Conservation (phyloP, 2,113 vertebrate genomes). For the Callithrix jacchus region DNA sequence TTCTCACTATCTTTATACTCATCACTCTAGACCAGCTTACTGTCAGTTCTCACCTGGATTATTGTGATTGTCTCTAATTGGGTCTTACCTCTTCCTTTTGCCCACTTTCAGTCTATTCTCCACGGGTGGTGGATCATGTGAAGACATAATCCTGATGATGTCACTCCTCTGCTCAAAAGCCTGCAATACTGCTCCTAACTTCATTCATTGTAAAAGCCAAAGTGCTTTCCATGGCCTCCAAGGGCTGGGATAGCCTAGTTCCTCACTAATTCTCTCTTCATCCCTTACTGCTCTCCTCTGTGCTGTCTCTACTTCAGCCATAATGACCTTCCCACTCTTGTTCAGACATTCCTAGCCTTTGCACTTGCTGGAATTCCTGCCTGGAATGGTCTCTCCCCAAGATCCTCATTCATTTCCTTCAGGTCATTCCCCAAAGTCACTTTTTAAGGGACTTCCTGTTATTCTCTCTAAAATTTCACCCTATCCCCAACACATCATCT, state of each 20-base stretch:
- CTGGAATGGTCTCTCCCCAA: neutral
- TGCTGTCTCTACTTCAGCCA: neutral
- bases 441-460: neutral
- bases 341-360: too few relatives aligned
- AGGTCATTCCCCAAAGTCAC: neutral
- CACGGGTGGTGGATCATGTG: neutral
- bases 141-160: neutral
- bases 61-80: neutral
- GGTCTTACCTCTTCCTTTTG: neutral
- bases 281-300: neutral
- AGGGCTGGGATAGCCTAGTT: neutral
- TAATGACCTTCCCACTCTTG: neutral
- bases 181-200: neutral
- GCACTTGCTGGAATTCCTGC: neutral
- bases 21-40: neutral
- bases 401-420: neutral
- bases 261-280: neutral
- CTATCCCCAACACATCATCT: neutral
- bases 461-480: neutral
- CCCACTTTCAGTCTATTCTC: neutral
- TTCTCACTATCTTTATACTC: neutral
- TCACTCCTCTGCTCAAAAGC: neutral
- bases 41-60: accelerated
- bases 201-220: neutral
- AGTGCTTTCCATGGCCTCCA: neutral